A percentile compares a stretch with the other conserved stretches of the same genome.
These are phyloP conservation scores for Melieria omissa DNA, from an alignment of 2,888 invertebrate genomes.

Conservation along the genomic window DNA sequence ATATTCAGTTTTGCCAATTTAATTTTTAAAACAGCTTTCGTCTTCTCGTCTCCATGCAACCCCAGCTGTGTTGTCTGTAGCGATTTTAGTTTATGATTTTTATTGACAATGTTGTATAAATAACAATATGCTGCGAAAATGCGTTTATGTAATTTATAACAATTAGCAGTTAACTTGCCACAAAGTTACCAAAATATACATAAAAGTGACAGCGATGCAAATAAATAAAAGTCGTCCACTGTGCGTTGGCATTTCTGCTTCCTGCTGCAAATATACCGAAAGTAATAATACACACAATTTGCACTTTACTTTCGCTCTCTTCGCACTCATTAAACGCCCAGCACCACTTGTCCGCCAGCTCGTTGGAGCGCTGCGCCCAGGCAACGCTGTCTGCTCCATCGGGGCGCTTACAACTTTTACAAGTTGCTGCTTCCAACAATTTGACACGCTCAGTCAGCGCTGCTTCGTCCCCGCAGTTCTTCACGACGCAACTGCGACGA, in stretches of 20 bases:
- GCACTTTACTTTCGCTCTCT: background rate
- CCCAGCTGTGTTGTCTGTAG: too few relatives aligned
- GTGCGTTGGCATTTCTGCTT: too few relatives aligned
- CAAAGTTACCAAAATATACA: background rate
- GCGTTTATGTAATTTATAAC: background rate
- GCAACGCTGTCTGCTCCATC: background rate
- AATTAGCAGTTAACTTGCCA: background rate
- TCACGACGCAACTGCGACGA: background rate
- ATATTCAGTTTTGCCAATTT: too few relatives aligned
- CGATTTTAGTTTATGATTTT: too few relatives aligned
- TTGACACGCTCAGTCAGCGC: background rate
- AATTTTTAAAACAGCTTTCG: too few relatives aligned
- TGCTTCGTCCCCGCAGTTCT: background rate
- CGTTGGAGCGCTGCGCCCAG: background rate
- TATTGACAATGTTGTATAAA: too few relatives aligned
- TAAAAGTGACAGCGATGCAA: too few relatives aligned
- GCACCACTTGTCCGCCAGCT: background rate
- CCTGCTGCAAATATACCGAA: background rate
- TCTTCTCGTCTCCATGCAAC: too few relatives aligned
- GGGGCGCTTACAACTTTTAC: background rate
- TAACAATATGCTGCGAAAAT: too few relatives aligned
- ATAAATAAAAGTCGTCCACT: too few relatives aligned
- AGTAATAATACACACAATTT: conserved; percentile 3
- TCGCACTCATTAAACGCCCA: background rate
- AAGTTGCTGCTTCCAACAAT: background rate